Base-by-base conservation (phyloP, 2,113 vertebrate species). In the Accipiter cooperii region DNA sequence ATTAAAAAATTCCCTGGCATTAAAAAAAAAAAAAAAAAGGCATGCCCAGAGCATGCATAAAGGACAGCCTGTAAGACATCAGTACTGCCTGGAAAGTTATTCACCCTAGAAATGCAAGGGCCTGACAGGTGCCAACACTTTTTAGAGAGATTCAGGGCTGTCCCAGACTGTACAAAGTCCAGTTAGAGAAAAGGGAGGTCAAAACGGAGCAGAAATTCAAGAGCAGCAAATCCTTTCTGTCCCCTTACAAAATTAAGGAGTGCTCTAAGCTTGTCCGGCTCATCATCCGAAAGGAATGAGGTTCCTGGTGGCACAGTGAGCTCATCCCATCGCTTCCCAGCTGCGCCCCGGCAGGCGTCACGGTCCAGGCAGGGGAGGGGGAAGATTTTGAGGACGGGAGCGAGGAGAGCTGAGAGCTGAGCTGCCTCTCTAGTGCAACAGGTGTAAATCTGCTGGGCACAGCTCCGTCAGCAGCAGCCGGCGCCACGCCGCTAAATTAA, bases 381-480 rank as follows among this genome's bases (percentile, higher is more conserved):
- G 25, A 65, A 86, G 17, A 20, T 58, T 95, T 90, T 79, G 63
- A 94, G 63, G 74, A 55, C 0, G 0, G 42, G 63, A 95, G 49
- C 0, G 6, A 36, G 54, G 29, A 90, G 75, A 88, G 29, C 58
- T 66, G 29, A 90, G 75, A 88, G 29, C 58, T 66, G 78, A 91
- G 78, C 82, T 91, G 38, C 63, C 42, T 42, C 68, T 77, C 65
- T 54, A 66, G 26, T 5, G 42, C 51, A 84, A 96, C 94, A 97
- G 95, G 95, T 95, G 95, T 94, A 92, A 96, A 97, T 95, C 87
- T 94, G 66, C 89, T 88, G 71, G 95, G 84, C 87, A 42, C 71
- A 94, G 93, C 94, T 90, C 94, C 0, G 46, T 90, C 92, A 82
- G 82, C 90, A 91, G 87, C 66, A 84, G 74, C 84, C 18, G 31